phyloP scores from a whole-genome alignment of 1,140 invertebrate species.

The Zelostemma sp. region DNA sequence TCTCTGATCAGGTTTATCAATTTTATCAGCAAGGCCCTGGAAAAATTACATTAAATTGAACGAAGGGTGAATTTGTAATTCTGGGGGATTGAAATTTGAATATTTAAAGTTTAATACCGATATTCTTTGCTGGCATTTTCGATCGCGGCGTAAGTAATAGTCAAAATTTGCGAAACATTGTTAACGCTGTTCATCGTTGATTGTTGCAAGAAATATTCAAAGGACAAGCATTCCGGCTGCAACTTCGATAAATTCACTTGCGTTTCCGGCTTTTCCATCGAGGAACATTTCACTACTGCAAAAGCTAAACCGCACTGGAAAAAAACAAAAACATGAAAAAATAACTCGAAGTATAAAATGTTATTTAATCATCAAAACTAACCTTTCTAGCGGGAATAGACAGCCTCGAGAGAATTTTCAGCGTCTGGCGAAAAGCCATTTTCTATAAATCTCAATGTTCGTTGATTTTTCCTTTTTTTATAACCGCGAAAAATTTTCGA shows the following conservation, averaged over 20 bases:
- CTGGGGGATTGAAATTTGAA: slow-evolving; percentile 10
- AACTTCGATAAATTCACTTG: slow-evolving; percentile 53
- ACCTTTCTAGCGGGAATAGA: neutral
- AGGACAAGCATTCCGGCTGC: slow-evolving; percentile 54
- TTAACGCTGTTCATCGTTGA: slow-evolving; percentile 61
- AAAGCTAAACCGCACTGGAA: slow-evolving; percentile 47
- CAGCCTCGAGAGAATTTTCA: neutral
- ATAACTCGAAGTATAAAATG: neutral
- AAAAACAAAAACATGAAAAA: slow-evolving; percentile 8
- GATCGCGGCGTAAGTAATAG: slow-evolving; percentile 59
- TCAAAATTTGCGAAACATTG: slow-evolving; percentile 60
- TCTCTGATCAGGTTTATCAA: slow-evolving; percentile 59
- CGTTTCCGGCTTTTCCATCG: slow-evolving; percentile 31
- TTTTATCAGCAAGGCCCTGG: slow-evolving; percentile 50
- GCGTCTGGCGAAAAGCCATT: slow-evolving; percentile 1
- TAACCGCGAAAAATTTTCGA: no score
- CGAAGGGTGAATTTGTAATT: slow-evolving; percentile 20
- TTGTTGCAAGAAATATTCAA: slow-evolving; percentile 63
- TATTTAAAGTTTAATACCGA: slow-evolving; percentile 46
- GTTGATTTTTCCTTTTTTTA: no score
- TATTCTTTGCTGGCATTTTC: slow-evolving; percentile 59
- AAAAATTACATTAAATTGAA: slow-evolving; percentile 24
- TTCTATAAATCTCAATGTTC: no score
- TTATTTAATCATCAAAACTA: neutral
- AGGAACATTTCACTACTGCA: slow-evolving; percentile 40